Conservation (phyloP, 1,140 invertebrate species). For the Cydia fagiglandana region DNA sequence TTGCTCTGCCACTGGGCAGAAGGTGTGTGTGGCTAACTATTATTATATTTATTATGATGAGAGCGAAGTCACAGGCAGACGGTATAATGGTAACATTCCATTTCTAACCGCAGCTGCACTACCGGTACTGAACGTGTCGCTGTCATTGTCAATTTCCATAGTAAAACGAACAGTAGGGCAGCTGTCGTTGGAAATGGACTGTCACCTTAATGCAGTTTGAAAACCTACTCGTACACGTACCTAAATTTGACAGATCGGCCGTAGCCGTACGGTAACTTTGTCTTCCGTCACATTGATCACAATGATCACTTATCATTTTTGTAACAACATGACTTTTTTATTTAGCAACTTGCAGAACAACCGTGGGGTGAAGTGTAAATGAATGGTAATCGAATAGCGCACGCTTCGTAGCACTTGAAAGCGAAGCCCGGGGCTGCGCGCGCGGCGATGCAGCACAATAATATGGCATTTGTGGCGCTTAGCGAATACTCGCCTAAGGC, state of each 20-base stretch:
- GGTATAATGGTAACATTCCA: too few species aligned
- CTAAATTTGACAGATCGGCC: neutral
- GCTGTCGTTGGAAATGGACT: too few species aligned
- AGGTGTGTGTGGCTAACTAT: too few species aligned
- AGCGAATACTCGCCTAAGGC: neutral
- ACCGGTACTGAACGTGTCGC: too few species aligned
- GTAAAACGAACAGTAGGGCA: too few species aligned
- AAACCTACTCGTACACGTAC: neutral
- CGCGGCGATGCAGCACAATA: constrained; percentile 19
- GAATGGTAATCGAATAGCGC: constrained; percentile 60
- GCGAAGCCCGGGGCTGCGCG: constrained; percentile 33
- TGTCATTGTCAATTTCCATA: too few species aligned
- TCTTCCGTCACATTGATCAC: neutral
- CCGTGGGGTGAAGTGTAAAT: constrained; percentile 41
- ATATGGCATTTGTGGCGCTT: constrained; percentile 32
- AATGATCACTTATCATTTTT: neutral
- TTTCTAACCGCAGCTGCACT: too few species aligned
- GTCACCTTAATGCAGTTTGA: too few species aligned
- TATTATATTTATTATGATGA: too few species aligned
- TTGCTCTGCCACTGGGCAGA: too few species aligned
- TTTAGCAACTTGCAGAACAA: constrained; percentile 1
- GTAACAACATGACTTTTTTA: neutral
- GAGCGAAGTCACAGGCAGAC: too few species aligned
- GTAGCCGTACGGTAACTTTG: too few species aligned
- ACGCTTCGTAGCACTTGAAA: constrained; percentile 49